Evolutionary conservation across 2,888 invertebrate species (phyloP).

Genomic region (Fragum whitleyi): DNA sequence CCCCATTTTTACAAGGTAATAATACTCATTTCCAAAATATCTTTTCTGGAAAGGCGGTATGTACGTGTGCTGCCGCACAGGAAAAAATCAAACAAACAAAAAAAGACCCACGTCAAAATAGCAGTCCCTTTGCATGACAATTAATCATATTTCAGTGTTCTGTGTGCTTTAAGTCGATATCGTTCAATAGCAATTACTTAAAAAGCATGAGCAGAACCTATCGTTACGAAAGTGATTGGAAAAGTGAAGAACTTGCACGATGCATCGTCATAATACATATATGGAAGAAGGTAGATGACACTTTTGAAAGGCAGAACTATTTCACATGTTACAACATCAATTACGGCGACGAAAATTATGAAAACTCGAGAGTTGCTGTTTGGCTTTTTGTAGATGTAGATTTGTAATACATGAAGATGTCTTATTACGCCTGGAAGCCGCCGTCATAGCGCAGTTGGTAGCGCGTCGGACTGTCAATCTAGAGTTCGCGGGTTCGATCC

Average conservation of each 20-base stretch:
- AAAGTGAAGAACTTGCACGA: neutral
- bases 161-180: constrained; percentile 3
- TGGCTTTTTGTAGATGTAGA: constrained; percentile 13
- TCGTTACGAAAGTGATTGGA: neutral
- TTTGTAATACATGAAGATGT: constrained; percentile 12
- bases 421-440: constrained; percentile 4
- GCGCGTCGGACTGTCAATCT: no score
- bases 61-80: constrained; percentile 6
- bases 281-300: neutral
- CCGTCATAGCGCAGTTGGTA: no score
- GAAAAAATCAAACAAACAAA: neutral
- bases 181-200: constrained; percentile 2
- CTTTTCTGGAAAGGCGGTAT: neutral
- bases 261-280: neutral
- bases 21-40: neutral
- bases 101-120: neutral
- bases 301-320: neutral
- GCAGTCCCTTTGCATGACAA: neutral
- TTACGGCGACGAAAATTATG: neutral
- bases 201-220: neutral
- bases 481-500: no score
- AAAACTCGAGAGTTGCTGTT: neutral
- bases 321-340: neutral
- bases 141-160: neutral
- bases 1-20: neutral